Percentiles rank a stretch among this genome's conserved stretches.
Conservation (phyloP, 30 jellyfish, hydroid and myxozoan genomes). For the Pelagia noctiluca region DNA sequence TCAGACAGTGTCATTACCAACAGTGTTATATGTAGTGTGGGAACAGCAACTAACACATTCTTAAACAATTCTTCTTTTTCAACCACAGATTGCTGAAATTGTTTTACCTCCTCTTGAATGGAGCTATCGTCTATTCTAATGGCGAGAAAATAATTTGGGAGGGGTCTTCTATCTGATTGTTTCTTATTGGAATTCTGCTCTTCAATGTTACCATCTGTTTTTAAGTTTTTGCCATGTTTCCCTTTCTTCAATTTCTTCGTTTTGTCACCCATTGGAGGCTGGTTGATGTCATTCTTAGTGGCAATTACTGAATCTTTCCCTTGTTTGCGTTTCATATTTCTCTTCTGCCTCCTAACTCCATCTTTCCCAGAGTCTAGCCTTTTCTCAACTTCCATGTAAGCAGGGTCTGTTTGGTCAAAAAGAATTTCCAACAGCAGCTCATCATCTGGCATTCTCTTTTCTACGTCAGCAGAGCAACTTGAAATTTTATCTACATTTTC, state of each 20-base stretch:
- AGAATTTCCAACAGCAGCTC: conserved; percentile 5
- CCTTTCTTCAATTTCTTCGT: no score
- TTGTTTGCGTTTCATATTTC: no score
- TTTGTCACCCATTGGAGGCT: no score
- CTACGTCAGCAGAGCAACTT: no score
- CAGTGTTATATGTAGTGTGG: conserved; percentile 71
- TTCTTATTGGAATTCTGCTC: neutral
- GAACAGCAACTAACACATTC: conserved; percentile 44
- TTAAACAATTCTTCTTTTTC: conserved; percentile 36
- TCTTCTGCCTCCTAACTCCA: no score
- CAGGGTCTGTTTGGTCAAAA: conserved; percentile 7
- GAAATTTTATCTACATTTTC: no score
- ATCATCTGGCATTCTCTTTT: conserved; percentile 37
- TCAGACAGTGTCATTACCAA: conserved; percentile 57
- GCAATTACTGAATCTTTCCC: no score
- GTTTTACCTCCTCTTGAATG: conserved; percentile 41
- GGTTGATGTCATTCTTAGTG: no score
- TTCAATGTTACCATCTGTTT: neutral
- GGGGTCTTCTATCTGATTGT: neutral
- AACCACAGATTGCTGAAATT: conserved; percentile 45
- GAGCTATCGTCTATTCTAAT: conserved; percentile 48
- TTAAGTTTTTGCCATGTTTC: no score
- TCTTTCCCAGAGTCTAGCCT: neutral
- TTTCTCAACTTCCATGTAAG: neutral
- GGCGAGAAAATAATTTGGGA: conserved; percentile 79